These are phyloP conservation scores for Drosophila neotestacea DNA, from an alignment of 2,888 invertebrate species.

Conservation along the genomic window DNA sequence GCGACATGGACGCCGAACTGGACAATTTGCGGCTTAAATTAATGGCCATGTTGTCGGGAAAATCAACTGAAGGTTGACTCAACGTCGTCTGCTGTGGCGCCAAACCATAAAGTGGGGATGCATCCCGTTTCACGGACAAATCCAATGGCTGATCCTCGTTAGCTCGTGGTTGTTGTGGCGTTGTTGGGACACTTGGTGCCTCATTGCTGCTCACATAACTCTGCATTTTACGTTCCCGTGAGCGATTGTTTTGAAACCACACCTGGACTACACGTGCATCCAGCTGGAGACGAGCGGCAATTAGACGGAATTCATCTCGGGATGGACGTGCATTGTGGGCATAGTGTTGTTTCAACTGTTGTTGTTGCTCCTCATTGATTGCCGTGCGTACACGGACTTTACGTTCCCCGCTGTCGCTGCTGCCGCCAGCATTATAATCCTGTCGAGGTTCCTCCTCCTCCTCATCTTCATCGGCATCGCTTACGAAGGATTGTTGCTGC, in stretches of 20 bases:
- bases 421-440: slow-evolving; percentile 85
- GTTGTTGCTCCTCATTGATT: slow-evolving; percentile 97
- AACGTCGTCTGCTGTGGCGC: slow-evolving; percentile 85
- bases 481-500: slow-evolving; percentile 85
- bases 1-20: slow-evolving; percentile 85
- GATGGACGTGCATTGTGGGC: slow-evolving; percentile 96
- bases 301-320: slow-evolving; percentile 95
- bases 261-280: slow-evolving; percentile 94
- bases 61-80: slow-evolving; percentile 47
- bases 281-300: slow-evolving; percentile 92
- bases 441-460: slow-evolving; percentile 70
- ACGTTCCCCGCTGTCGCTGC: slow-evolving; percentile 87
- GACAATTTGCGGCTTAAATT: slow-evolving; percentile 90
- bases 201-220: slow-evolving; percentile 65
- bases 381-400: slow-evolving; percentile 96
- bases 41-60: slow-evolving; percentile 88
- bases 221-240: slow-evolving; percentile 91
- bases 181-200: slow-evolving; percentile 1
- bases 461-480: slow-evolving; percentile 86
- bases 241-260: slow-evolving; percentile 98
- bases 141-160: slow-evolving; percentile 93
- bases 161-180: slow-evolving; percentile 13
- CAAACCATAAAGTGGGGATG: slow-evolving; percentile 88
- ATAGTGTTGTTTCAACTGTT: slow-evolving; percentile 95
- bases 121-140: slow-evolving; percentile 93